These are phyloP conservation scores for Palloptera scutellata DNA, from an alignment of 2,888 invertebrate genomes.

Conservation along the genomic window DNA sequence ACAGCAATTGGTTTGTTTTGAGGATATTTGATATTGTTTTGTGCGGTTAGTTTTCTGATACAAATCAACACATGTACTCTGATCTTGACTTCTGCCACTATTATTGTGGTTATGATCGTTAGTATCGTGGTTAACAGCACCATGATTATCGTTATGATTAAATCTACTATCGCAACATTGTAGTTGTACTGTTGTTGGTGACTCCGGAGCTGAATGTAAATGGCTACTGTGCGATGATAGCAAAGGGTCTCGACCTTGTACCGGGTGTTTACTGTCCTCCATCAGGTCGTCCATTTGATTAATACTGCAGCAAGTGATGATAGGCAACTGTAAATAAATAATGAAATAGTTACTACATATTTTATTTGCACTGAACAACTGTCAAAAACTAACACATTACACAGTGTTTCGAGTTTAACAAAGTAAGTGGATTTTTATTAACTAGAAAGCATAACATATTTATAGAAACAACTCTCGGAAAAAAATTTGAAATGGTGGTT, in stretches of 20 bases:
- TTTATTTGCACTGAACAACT: no score
- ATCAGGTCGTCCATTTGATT: constrained; percentile 73
- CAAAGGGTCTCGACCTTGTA: constrained; percentile 72
- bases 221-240: constrained; percentile 63
- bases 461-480: no score
- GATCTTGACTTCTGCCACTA: constrained; percentile 36
- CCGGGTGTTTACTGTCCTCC: constrained; percentile 69
- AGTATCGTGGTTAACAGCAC: constrained; percentile 40
- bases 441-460: no score
- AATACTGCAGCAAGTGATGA: constrained; percentile 64
- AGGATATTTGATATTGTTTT: background rate
- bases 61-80: constrained; percentile 36
- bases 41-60: constrained; percentile 26
- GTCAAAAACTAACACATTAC: no score
- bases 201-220: constrained; percentile 64
- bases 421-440: no score
- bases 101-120: constrained; percentile 36
- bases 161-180: constrained; percentile 38
- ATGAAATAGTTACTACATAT: no score
- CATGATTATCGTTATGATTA: constrained; percentile 35
- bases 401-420: no score
- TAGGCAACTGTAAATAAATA: no score
- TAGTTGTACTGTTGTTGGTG: constrained; percentile 53
- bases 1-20: constrained; percentile 24
- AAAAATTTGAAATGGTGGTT: no score